Base-by-base conservation (phyloP, 2,888 invertebrate genomes). In the Dioctria rufipes region DNA sequence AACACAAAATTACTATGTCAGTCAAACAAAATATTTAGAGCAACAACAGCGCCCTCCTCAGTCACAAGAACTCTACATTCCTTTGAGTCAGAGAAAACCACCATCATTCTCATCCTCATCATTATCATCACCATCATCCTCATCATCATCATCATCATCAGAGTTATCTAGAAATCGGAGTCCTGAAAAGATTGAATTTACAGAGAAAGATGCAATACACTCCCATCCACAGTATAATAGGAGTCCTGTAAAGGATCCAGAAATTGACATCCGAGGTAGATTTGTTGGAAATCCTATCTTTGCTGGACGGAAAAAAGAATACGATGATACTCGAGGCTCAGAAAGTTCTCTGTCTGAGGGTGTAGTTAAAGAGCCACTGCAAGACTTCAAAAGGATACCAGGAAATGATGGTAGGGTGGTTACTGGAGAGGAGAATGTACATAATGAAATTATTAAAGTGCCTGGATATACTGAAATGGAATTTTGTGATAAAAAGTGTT, bases 121-220 rank as follows among this genome's bases (percentile, higher is more conserved):
- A 0, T 25, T 2, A 25, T 25, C 25, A 0, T 25, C 25, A 25
- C 2, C 25, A 25, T 25, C 2, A 25, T 25, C 25, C 0, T 25
- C 25, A 25, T 25, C 2, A 25, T 25, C 25, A 25, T 25, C 25
- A 25, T 58, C 25, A 39, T 39, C 42, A 13, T 40, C 4, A 5
- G 60, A 60, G n/a, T n/a, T 42, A 13, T n/a, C 58, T 9, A 25
- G 37, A 8, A 58, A 42, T n/a, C 42, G 42, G 6, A 75, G 86
- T 67, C 88, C 88, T 0, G 71, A 86, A 49, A 85, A 87, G 63
- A 87, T 88, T 60, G 88, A 88, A 83, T 88, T 88, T 81, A 88
- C 88, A 1, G 88, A 88, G 82, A 86, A 86, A 25, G 88, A 88
- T 83, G 88, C 88, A 25, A 86, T 88, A 42, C 84, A 85, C 3